Evolutionary conservation across 2,888 invertebrate species (phyloP).

Genomic region (Magallana nippona): DNA sequence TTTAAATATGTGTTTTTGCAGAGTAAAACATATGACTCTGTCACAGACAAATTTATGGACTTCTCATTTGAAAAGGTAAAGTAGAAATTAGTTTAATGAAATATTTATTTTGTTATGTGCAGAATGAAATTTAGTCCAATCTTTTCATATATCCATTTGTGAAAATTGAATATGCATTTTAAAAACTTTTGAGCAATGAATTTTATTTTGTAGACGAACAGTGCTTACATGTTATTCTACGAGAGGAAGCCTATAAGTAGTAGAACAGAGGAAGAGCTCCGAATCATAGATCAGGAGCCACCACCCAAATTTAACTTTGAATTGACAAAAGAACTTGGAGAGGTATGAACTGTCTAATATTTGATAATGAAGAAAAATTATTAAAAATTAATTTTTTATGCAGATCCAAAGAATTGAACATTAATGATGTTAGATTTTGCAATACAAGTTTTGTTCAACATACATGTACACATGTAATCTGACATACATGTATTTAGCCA

Average conservation of each 20-base stretch:
- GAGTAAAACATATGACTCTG: constrained; percentile 97
- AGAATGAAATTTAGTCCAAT: no score
- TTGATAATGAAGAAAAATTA: no score
- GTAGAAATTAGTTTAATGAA: no score
- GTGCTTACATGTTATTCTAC: constrained; percentile 98
- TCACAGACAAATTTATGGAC: constrained; percentile 97
- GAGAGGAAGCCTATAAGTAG: constrained; percentile 83
- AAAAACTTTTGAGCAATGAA: not conserved
- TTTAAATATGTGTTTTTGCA: constrained; percentile 79
- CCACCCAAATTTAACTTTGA: constrained; percentile 81
- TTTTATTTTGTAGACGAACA: constrained; percentile 86
- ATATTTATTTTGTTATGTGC: no score
- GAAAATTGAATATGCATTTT: no score
- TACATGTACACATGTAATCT: not conserved
- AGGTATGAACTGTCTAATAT: constrained; percentile 76
- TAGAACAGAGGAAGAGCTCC: constrained; percentile 58
- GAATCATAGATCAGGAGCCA: constrained; percentile 69
- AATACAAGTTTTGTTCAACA: no score
- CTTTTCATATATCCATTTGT: no score
- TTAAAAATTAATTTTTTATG: no score
- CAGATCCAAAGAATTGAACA: no score
- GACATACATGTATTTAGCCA: not conserved
- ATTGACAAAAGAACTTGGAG: constrained; percentile 89
- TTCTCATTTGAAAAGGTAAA: constrained; percentile 96
- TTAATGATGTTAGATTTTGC: no score